Evolutionary conservation across 2,888 invertebrate species (phyloP), one percentile per base, ranked within the genome.

Genomic region (Schizotus pectinicornis): DNA sequence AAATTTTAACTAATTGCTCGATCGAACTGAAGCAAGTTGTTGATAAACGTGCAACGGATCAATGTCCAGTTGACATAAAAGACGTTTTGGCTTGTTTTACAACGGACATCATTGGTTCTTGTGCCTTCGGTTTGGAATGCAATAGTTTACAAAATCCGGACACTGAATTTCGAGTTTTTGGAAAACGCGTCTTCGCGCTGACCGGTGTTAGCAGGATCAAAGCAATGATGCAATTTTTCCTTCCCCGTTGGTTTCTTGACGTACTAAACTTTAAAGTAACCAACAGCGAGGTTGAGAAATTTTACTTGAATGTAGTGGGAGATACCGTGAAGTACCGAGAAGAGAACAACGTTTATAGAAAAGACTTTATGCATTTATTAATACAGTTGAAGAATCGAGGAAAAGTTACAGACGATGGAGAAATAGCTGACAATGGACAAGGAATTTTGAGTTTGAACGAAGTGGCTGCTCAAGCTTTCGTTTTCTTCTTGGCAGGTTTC

Each of bases 71-170:
- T 74, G 1, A 79, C 68, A 59, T 58, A 79, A 11, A 81, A 1
- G 81, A 83, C 81, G 79, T 61, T 84, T 81, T 65, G 79, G 56
- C 12, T 3, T 37, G 56, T 38, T 56, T 50, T 32, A 50, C 83
- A 0, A 83, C 84, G 79, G 84, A 84, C 66, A 82, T 84, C 2
- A 83, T 85, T 30, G 83, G 82, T 0, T 81, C 80, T 48, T 81
- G 83, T 43, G 84, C 83, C 12, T 85, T 85, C 67, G 85, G 85
- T 33, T 77, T 85, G 5, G 82, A 84, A 63, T 81, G 82, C 61
- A 81, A 85, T 63, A 81, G 82, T 14, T 81, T 85, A 42, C 77
- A 79, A 41, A 78, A 82, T 69, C 75, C 81, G 0, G 76, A 82
- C 57, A 80, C 83, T 0, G 81, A 82, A 56, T 84, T 85, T 9